Evolutionary conservation across 1,140 invertebrate species (phyloP).

Genomic region (Battus philenor): DNA sequence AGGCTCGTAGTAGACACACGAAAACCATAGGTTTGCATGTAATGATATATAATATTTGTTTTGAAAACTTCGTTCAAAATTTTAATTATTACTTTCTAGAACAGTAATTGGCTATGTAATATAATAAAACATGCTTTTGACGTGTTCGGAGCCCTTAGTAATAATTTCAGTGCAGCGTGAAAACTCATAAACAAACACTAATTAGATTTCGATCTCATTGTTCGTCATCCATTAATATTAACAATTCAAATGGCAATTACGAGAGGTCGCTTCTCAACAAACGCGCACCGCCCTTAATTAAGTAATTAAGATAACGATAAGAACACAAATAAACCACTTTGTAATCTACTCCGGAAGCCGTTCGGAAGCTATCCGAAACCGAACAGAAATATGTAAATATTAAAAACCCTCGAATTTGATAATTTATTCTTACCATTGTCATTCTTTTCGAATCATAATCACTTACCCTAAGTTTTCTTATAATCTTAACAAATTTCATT

Average conservation of each 20-base stretch:
- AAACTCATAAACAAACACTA: conserved; percentile 11
- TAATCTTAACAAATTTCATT: too few relatives aligned
- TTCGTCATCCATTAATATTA: conserved; percentile 7
- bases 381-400: conserved; percentile 50
- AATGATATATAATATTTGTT: too few relatives aligned
- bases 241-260: conserved; percentile 19
- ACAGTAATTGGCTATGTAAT: too few relatives aligned
- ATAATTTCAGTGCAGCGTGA: not conserved
- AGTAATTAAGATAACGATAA: conserved; percentile 60
- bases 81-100: too few relatives aligned
- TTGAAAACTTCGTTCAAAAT: too few relatives aligned
- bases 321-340: conserved; percentile 52
- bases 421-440: conserved; percentile 31
- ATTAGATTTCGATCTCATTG: conserved; percentile 23
- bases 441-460: too few relatives aligned
- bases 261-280: conserved; percentile 31
- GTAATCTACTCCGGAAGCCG: conserved; percentile 58
- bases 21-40: too few relatives aligned
- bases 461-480: too few relatives aligned
- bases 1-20: too few relatives aligned
- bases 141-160: not conserved
- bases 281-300: conserved; percentile 46
- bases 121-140: too few relatives aligned
- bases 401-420: conserved; percentile 38
- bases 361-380: conserved; percentile 51